These are phyloP conservation scores for Urechis unicinctus DNA, from an alignment of 2,888 invertebrate genomes.

Conservation along the genomic window DNA sequence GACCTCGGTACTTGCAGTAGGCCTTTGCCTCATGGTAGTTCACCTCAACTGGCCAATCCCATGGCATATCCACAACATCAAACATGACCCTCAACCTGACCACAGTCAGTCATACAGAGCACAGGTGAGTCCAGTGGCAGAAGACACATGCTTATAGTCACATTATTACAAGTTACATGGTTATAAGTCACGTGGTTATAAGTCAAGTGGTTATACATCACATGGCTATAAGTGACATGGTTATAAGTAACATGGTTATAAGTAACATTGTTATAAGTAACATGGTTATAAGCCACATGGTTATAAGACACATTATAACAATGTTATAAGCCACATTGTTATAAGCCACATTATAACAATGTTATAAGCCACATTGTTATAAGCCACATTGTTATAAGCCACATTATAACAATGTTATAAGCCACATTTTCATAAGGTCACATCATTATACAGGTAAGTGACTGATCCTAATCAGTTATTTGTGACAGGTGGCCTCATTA, in stretches of 20 bases:
- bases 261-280: too few relatives aligned
- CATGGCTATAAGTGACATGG: not conserved
- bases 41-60: constrained; percentile 46
- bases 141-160: not conserved
- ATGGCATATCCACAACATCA: constrained; percentile 40
- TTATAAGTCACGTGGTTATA: not conserved
- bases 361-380: not conserved
- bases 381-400: not conserved
- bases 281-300: too few relatives aligned
- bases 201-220: not conserved
- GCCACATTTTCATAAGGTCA: too few relatives aligned
- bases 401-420: too few relatives aligned
- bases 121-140: too few relatives aligned
- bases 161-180: not conserved
- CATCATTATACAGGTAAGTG: too few relatives aligned
- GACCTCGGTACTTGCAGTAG: constrained; percentile 44
- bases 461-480: too few relatives aligned
- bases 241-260: too few relatives aligned
- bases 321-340: not conserved
- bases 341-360: not conserved
- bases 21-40: constrained; percentile 49
- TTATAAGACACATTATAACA: too few relatives aligned
- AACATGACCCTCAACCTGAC: constrained; percentile 44
- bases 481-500: too few relatives aligned
- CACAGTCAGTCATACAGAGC: too few relatives aligned